phyloP scores from a whole-genome alignment of 2,113 vertebrate species.

The Microtus ochrogaster region DNA sequence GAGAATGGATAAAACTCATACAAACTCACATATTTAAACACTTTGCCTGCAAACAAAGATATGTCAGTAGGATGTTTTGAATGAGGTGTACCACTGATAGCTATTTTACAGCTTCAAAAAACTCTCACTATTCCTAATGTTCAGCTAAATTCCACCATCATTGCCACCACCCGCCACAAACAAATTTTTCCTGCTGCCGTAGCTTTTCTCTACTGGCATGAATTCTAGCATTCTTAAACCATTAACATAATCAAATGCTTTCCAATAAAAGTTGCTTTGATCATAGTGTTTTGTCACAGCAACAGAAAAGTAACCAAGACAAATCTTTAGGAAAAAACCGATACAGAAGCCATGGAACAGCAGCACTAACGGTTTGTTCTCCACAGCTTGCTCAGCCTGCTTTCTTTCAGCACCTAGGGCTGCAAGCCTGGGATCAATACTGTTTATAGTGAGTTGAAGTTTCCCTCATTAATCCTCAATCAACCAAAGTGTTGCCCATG shows the following conservation, averaged over 20 bases:
- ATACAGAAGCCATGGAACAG: background rate
- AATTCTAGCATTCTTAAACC: background rate
- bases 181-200: background rate
- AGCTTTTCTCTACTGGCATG: background rate
- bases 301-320: background rate
- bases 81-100: background rate
- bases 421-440: background rate
- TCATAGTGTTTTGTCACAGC: background rate
- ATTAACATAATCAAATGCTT: background rate
- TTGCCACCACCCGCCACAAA: background rate
- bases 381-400: background rate
- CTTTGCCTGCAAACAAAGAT: background rate
- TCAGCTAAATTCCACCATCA: background rate
- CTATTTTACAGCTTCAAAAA: background rate
- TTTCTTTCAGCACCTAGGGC: background rate
- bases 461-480: background rate
- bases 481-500: background rate
- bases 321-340: background rate
- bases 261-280: background rate
- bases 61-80: background rate
- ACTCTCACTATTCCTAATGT: background rate
- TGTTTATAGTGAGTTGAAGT: background rate
- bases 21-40: background rate
- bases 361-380: background rate
- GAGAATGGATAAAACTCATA: background rate